These are phyloP conservation scores for Drosophila pseudotalamancana DNA, from an alignment of 2,888 invertebrate species.

Conservation along the genomic window DNA sequence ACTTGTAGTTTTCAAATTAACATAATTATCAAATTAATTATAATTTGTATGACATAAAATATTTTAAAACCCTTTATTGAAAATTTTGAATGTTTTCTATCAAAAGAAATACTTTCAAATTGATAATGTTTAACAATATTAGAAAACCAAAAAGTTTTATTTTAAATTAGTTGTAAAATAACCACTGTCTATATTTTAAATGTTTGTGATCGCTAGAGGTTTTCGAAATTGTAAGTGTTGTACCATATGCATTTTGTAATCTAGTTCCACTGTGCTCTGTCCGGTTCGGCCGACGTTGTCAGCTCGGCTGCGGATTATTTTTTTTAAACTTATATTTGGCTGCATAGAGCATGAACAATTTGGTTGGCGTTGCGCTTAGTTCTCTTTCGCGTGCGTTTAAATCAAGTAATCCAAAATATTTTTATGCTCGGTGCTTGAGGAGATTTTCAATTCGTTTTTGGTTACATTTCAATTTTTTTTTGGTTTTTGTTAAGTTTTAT, in stretches of 20 bases:
- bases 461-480: not conserved
- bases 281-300: conserved; percentile 31
- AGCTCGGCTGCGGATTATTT: conserved; percentile 17
- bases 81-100: too few relatives aligned
- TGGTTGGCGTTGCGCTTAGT: conserved; percentile 56
- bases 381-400: conserved; percentile 67
- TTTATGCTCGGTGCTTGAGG: conserved; percentile 8
- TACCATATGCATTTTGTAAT: not conserved
- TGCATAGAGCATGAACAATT: conserved; percentile 63
- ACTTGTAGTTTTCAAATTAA: too few relatives aligned
- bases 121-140: too few relatives aligned
- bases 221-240: not conserved
- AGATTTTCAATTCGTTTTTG: conserved; percentile 16
- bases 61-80: too few relatives aligned
- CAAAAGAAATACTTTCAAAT: too few relatives aligned
- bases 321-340: conserved; percentile 27
- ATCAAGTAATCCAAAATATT: conserved; percentile 56
- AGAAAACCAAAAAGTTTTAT: too few relatives aligned
- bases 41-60: too few relatives aligned
- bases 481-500: conserved; percentile 5
- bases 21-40: too few relatives aligned
- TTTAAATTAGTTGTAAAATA: too few relatives aligned
- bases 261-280: conserved; percentile 28
- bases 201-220: too few relatives aligned
- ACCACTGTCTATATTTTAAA: too few relatives aligned